phyloP scores from a whole-genome alignment of 2,797 vertebrate genomes.

The Microctenopoma lineatum region DNA sequence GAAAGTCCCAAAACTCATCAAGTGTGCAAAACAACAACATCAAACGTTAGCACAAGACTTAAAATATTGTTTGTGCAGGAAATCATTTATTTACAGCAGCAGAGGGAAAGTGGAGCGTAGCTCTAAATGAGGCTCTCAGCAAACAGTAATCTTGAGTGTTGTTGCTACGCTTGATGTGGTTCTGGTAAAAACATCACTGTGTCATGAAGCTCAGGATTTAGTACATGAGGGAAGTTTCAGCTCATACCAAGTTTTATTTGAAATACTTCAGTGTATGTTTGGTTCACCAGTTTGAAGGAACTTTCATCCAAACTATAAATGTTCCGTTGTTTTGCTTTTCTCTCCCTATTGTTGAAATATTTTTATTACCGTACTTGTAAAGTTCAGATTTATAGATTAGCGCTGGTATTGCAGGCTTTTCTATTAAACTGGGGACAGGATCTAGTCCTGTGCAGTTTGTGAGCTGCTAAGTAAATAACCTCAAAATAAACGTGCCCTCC shows the following conservation, averaged over 20 bases:
- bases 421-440: not conserved
- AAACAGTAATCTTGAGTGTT: slow-evolving; percentile 2
- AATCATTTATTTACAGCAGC: not conserved
- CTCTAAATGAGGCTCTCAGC: not conserved
- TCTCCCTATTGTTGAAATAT: not conserved
- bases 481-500: not conserved
- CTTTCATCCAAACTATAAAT: not conserved
- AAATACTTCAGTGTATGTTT: slow-evolving; percentile 24
- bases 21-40: slow-evolving; percentile 28
- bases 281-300: not conserved
- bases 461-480: not conserved
- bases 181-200: slow-evolving; percentile 6
- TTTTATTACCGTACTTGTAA: not conserved
- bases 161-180: slow-evolving; percentile 12
- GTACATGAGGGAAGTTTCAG: not conserved
- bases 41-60: not conserved
- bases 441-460: slow-evolving; percentile 1
- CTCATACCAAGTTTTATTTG: slow-evolving; percentile 12
- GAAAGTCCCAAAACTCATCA: not conserved
- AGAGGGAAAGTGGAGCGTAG: not conserved
- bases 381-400: not conserved
- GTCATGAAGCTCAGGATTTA: slow-evolving; percentile 8
- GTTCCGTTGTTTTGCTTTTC: not conserved
- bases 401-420: not conserved
- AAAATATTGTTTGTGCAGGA: slow-evolving; percentile 15